A percentile compares a stretch with the other conserved stretches of the same genome.
These are phyloP conservation scores for Palythoa caribaeorum DNA, from an alignment of 92 coral and sea anemone species.

Conservation along the genomic window DNA sequence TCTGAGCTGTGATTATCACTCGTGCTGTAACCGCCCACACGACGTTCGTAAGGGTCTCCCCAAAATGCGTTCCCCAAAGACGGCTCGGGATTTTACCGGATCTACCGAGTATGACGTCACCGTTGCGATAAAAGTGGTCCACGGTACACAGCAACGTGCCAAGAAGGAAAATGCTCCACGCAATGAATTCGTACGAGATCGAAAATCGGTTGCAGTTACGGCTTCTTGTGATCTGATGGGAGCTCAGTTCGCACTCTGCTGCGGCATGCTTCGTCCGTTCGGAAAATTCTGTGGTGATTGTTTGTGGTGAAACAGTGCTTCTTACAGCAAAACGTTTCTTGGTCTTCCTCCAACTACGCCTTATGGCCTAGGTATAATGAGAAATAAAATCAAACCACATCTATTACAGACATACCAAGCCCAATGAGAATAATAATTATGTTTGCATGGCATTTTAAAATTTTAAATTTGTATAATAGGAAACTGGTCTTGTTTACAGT, in stretches of 20 bases:
- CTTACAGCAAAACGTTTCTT: neutral
- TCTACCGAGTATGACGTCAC: constrained; percentile 60
- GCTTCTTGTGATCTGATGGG: neutral
- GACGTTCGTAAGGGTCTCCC: constrained; percentile 67
- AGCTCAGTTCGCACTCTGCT: neutral
- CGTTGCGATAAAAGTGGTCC: constrained; percentile 64
- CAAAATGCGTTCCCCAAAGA: constrained; percentile 63
- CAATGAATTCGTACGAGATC: constrained; percentile 63
- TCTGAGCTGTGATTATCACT: constrained; percentile 64
- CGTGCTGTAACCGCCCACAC: constrained; percentile 78
- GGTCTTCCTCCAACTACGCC: neutral
- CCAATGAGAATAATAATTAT: neutral
- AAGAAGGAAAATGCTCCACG: constrained; percentile 53
- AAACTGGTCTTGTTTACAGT: neutral
- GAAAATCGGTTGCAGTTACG: constrained; percentile 43
- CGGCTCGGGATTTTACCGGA: constrained; percentile 65
- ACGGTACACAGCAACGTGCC: constrained; percentile 50
- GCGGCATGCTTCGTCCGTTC: neutral
- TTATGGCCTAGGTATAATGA: neutral
- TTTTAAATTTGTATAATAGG: neutral
- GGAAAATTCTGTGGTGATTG: neutral
- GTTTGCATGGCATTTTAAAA: neutral
- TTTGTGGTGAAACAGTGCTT: neutral
- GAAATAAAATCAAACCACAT: neutral
- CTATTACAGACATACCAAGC: neutral